Conservation (phyloP, 2,797 vertebrate species). For the Poeciliopsis infans region DNA sequence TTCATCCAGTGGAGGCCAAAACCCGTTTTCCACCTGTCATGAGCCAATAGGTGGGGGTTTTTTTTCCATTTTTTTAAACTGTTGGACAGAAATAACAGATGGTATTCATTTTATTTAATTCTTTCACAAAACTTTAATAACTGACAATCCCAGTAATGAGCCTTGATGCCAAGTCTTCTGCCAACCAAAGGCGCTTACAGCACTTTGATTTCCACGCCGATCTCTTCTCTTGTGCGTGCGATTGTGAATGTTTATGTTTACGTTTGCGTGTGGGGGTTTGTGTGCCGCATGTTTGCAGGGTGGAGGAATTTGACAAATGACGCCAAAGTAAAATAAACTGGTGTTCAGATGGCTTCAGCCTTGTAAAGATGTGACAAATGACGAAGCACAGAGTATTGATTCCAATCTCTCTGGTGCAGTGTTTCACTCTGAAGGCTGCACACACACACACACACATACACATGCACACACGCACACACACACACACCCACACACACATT, state of each 20-base stretch:
- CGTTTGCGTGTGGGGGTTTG: constrained; percentile 13
- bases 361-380: constrained; percentile 99
- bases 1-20: too few species aligned
- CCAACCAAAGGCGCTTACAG: background rate
- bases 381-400: constrained; percentile 97
- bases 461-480: constrained; percentile 16
- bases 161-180: background rate
- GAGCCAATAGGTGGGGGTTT: background rate
- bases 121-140: too few species aligned
- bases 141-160: background rate
- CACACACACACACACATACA: constrained; percentile 51
- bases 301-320: constrained; percentile 93
- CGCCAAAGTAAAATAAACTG: constrained; percentile 95
- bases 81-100: too few species aligned
- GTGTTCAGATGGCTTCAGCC: constrained; percentile 87
- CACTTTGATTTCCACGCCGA: background rate
- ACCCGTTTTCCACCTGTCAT: too few species aligned
- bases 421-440: constrained; percentile 89
- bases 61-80: too few species aligned
- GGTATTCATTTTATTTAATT: too few species aligned
- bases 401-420: constrained; percentile 93
- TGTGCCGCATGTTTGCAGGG: constrained; percentile 53
- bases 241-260: background rate
- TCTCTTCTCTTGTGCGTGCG: background rate
- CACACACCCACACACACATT: constrained; percentile 11